Base-by-base conservation (phyloP, 2,113 vertebrate genomes). In the Cathartes aura region DNA sequence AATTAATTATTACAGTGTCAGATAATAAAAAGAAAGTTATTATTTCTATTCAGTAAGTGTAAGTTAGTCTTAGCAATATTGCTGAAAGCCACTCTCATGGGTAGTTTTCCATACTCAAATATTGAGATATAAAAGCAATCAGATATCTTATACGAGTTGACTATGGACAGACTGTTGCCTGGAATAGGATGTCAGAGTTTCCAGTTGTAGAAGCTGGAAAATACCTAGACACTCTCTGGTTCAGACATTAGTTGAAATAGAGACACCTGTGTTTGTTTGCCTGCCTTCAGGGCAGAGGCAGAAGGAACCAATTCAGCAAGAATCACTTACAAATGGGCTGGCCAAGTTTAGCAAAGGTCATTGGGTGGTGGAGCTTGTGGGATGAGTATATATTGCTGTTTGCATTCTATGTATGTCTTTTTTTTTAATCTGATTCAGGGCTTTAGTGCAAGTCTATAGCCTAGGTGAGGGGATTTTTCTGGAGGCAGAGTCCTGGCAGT, bases 361-460 rank as follows among this genome's bases (percentile, higher is more conserved):
- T 2, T 36, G 45, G 11, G 11, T 50, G 18, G 1, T 64, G 53
- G 55, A 84, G 59, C 6, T 80, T 64, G 34, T 42, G 10, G 21
- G 15, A 12, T 59, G 19, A 71, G 22, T 30, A 47, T 40, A 36
- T 83, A 36, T 42, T 80, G 30, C 34, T 76, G n/a, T 72, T 48
- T 83, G 5, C 8, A 34, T 5, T 7, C 11, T 11, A 2, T 43
- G 4, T 2, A 12, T 9, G 4, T 6, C 2, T 3, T 23, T 23
- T 30, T 45, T 52, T 21, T 58, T 11, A 0, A 16, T 71, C 12
- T 53, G 21, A 34, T 68, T 72, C 9, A 29, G 24, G 12, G 8
- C 3, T 86, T 88, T 83, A 5, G 5, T 83, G 7, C 3, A 21
- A 56, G 4, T 30, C 14, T 63, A 15, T 14, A 56, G 32, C 12